Conservation (phyloP, 2,888 invertebrate genomes). For the Aradus depressus region DNA sequence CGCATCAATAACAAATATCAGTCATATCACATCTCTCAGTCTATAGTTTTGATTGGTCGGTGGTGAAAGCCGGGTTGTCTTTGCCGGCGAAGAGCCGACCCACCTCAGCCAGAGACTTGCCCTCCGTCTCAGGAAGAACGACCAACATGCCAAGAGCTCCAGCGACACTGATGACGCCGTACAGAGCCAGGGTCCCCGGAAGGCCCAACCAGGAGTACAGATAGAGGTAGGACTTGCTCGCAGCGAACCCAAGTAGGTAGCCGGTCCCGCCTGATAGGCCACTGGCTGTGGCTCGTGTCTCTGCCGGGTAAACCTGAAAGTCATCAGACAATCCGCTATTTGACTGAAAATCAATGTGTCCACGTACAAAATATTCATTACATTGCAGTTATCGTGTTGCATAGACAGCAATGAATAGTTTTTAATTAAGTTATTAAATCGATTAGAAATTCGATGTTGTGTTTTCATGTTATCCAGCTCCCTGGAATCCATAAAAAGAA, state of each 20-base stretch:
- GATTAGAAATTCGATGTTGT: too few relatives aligned
- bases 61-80: conserved; percentile 1
- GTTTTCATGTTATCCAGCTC: too few relatives aligned
- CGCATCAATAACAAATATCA: too few relatives aligned
- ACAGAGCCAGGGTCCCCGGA: conserved; percentile 30
- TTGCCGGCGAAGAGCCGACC: conserved; percentile 5
- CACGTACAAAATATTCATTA: too few relatives aligned
- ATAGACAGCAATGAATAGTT: too few relatives aligned
- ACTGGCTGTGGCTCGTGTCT: conserved; percentile 57
- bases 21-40: background rate
- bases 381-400: too few relatives aligned
- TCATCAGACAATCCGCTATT: background rate
- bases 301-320: conserved; percentile 49
- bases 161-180: conserved; percentile 38
- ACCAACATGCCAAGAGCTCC: conserved; percentile 54
- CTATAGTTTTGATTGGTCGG: conserved; percentile 9
- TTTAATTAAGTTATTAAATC: too few relatives aligned
- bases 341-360: too few relatives aligned
- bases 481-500: too few relatives aligned
- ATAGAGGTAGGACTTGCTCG: conserved; percentile 55
- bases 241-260: conserved; percentile 61
- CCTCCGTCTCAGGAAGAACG: conserved; percentile 70
- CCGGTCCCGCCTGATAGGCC: conserved; percentile 62
- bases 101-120: conserved; percentile 33
- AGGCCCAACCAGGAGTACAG: conserved; percentile 20